Percentiles rank a stretch among this genome's conserved stretches.
phyloP scores from a whole-genome alignment of 2,797 vertebrate species.

The Spheniscus humboldti region DNA sequence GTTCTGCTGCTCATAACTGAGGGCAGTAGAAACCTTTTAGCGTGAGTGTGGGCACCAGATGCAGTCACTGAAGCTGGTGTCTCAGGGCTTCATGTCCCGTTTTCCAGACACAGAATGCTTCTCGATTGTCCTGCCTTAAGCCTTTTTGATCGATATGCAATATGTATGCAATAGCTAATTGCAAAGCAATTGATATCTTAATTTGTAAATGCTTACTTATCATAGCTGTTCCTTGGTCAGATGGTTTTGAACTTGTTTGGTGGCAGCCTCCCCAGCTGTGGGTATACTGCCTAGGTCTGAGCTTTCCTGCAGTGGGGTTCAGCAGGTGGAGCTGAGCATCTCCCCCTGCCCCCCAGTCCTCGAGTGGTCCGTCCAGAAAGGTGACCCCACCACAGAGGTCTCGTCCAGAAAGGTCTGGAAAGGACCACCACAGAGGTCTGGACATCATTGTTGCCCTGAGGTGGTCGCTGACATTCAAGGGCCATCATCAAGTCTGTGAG shows the following conservation, averaged over 20 bases:
- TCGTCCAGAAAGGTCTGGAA: background rate
- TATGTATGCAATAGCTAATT: background rate
- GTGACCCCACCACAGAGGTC: background rate
- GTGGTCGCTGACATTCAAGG: background rate
- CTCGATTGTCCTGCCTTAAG: background rate
- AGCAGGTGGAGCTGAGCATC: background rate
- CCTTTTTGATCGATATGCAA: background rate
- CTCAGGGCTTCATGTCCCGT: background rate
- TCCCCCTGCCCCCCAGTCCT: background rate
- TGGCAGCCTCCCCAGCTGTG: background rate
- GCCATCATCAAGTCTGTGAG: background rate
- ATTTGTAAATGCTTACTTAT: background rate
- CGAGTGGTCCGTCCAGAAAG: background rate
- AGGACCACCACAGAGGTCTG: background rate
- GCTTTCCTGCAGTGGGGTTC: background rate
- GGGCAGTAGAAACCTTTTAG: background rate
- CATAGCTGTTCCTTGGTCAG: background rate
- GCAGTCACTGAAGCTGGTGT: background rate
- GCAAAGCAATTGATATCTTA: background rate
- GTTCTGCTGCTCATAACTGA: background rate
- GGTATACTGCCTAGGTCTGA: background rate
- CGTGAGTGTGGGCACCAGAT: background rate
- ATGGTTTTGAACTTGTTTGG: background rate
- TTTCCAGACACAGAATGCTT: background rate
- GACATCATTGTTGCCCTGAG: accelerated